Evolutionary conservation across 2,888 invertebrate species (phyloP), one percentile per base, ranked within the genome.

Genomic region (Agrochola lychnidis): DNA sequence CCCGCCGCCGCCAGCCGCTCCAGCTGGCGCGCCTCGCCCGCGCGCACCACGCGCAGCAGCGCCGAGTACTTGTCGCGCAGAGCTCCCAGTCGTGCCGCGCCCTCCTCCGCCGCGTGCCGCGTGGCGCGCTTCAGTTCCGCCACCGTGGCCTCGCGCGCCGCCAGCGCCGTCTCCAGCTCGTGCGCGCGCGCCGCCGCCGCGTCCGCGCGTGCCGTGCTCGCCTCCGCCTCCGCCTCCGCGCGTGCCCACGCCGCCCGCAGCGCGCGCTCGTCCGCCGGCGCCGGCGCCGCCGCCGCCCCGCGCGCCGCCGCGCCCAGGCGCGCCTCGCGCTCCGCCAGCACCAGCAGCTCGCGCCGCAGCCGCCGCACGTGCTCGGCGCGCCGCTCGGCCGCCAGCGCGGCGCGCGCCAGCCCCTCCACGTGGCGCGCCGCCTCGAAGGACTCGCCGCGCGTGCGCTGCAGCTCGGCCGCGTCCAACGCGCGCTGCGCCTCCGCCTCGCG

Each of bases 61-160:
- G 97, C 96, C 84, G 95, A 92, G 93, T 97, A 97, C 92, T 97
- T 97, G 87, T 97, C 97, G 86, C 96, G 97, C 79, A 97, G 94
- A 19, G 97, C 97, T 82, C 97, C 96, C 86, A 97, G 88, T 87
- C 97, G 95, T 88, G 97, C 97, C 89, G 97, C 96, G 90, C 97
- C 97, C 90, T 98, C 97, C 86, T 98, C 98, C 79, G 97, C 95
- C 79, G 94, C 94, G 97, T 79, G 93, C 88, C 83, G 94, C 91
- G 86, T 97, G 92, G 86, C 97, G 94, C 89, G 96, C 95, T 90
- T 95, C 89, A 93, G 90, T 90, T 93, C 93, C 25, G 97, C 94
- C 83, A 97, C 95, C 62, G 95, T 93, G 83, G 96, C 93, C 79
- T 94, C 93, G 87, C 94, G 93, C 90, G 93, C 87, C 70, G 87